phyloP scores from a whole-genome alignment of 2,797 vertebrate genomes.

The Gymnodraco acuticeps region DNA sequence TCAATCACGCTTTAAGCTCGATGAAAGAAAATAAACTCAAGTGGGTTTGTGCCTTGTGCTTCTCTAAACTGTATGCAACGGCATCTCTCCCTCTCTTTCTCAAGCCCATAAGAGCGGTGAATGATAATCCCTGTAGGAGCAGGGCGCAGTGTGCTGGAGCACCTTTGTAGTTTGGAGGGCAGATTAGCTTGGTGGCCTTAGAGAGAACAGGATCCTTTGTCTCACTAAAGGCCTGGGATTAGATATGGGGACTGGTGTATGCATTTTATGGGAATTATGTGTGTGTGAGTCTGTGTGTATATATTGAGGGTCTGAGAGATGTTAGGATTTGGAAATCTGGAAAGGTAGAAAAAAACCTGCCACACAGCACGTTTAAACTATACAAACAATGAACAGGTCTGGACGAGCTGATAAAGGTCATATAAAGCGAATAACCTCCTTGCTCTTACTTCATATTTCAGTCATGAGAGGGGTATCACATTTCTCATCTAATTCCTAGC shows the following conservation, averaged over 20 bases:
- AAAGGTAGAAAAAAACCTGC: not conserved
- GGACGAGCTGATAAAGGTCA: not conserved
- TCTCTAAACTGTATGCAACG: slow-evolving; percentile 68
- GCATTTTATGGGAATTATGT: slow-evolving; percentile 60
- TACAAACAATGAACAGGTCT: not conserved
- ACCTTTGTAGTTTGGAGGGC: slow-evolving; percentile 78
- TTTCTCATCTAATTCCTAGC: not conserved
- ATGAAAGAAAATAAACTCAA: slow-evolving; percentile 77
- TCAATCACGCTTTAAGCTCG: slow-evolving; percentile 74
- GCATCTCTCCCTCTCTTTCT: slow-evolving; percentile 43
- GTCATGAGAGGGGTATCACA: too few relatives aligned
- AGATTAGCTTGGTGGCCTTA: slow-evolving; percentile 77
- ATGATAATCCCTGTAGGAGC: slow-evolving; percentile 80
- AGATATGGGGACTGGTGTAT: slow-evolving; percentile 66
- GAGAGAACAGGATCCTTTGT: slow-evolving; percentile 79
- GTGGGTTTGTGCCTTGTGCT: slow-evolving; percentile 75
- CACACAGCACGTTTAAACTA: not conserved
- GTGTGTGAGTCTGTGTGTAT: slow-evolving; percentile 21
- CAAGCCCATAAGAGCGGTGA: slow-evolving; percentile 65
- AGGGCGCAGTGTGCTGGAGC: slow-evolving; percentile 64
- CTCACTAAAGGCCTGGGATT: slow-evolving; percentile 74
- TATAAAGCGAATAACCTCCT: not conserved
- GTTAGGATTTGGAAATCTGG: not conserved
- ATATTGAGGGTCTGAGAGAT: not conserved
- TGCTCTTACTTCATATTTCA: not conserved